Conservation (phyloP, 2,888 invertebrate species). For the Petrolisthes manimaculis region DNA sequence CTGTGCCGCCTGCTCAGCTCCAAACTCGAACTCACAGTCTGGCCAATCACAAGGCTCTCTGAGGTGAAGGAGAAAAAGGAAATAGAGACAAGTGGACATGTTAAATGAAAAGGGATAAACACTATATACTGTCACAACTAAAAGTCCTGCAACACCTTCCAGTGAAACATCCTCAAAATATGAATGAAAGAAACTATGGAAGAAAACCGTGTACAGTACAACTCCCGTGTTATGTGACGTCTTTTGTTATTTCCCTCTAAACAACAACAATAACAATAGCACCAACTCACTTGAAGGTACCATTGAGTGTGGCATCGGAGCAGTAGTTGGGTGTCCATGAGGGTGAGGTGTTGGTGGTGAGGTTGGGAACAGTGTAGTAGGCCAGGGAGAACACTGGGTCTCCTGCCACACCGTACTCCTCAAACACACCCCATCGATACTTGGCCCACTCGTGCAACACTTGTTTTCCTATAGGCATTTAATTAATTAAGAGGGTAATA, state of each 20-base stretch:
- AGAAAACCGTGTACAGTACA: neutral
- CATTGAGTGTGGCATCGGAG: neutral
- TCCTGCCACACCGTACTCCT: neutral
- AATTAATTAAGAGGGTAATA: too few species aligned
- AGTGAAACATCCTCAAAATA: too few species aligned
- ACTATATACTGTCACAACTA: too few species aligned
- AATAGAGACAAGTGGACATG: too few species aligned
- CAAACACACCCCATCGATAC: conserved; percentile 3
- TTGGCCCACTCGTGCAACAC: conserved; percentile 23
- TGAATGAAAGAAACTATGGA: too few species aligned
- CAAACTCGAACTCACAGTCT: too few species aligned
- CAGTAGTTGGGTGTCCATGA: conserved; percentile 7
- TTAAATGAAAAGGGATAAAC: too few species aligned
- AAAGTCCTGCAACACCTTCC: too few species aligned
- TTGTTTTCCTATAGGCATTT: neutral
- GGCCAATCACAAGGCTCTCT: too few species aligned
- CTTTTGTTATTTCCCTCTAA: neutral
- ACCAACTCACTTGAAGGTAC: neutral
- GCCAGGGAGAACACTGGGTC: conserved; percentile 5
- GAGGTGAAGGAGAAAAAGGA: too few species aligned
- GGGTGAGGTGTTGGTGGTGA: neutral
- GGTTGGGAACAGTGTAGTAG: neutral
- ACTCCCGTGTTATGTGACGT: neutral
- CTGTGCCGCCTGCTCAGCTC: too few species aligned
- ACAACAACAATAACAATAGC: neutral